Evolutionary conservation across 1,140 invertebrate species (phyloP), one percentile per base, ranked within the genome.

Genomic region (Penaeus vannamei): DNA sequence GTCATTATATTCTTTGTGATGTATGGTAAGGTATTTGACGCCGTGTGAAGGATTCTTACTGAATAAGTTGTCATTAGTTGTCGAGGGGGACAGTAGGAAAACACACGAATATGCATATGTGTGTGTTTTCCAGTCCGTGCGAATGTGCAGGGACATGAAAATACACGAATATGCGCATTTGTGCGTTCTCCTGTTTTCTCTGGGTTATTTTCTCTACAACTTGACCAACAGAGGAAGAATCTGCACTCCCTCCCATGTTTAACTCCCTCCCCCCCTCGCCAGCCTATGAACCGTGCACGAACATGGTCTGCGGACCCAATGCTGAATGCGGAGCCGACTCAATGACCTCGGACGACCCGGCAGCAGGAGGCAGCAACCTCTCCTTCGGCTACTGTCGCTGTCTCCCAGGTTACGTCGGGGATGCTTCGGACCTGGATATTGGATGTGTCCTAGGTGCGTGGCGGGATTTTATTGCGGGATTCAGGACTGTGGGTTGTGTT

Each of bases 351-450:
- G 79, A 85, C 59, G 80, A 89, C 53, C 62, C 83, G 12, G 81
- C 46, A 7, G 77, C 59, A 10, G 42, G 79, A 17, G 88, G 83
- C 60, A 46, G 83, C 26, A 81, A 81, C 62, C 29, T 66, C 23
- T 19, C 80, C 60, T 36, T 60, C 26, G 82, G 66, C 8, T 61
- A 69, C 62, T 93, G 93, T 88, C 92, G 92, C 8, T 93, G 93
- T 91, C 91, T 91, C 26, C 91, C 92, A 23, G 93, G 93, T 17
- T 93, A 91, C 87, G 81, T 89, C 64, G 93, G 93, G 32, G 91
- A 93, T 90, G 93, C 93, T n/a, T 92, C 93, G 46, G 92, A 93
- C 90, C 85, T 89, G 22, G 72, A 90, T 23, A 88, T 86, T 29
- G 93, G 93, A 72, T 93, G 93, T 90, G 69, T 90, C 61, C 36